phyloP scores from a whole-genome alignment of 1,140 invertebrate species.

The Drosophila jambulina region DNA sequence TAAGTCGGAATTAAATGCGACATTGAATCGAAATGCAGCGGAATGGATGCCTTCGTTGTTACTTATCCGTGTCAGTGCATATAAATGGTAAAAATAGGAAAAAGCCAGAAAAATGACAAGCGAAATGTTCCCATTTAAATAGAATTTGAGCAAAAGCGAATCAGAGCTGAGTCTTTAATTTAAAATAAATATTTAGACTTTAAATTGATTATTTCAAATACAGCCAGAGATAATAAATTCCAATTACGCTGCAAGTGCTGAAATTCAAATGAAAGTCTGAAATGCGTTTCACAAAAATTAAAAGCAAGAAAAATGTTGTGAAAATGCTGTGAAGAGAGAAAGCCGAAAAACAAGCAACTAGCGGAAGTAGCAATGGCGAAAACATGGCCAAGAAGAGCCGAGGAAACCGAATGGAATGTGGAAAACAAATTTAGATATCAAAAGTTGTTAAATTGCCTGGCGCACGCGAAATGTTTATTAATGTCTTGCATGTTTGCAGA shows the following conservation, averaged over 20 bases:
- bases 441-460: conserved; percentile 84
- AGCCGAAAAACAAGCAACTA: not conserved
- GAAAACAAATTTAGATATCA: conserved; percentile 84
- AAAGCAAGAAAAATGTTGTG: not conserved
- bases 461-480: conserved; percentile 84
- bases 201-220: conserved; percentile 1
- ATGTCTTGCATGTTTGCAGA: conserved; percentile 83
- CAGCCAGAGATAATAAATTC: conserved; percentile 20
- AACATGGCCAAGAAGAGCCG: conserved; percentile 58
- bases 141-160: not conserved
- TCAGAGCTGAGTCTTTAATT: not conserved
- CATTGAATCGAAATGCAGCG: conserved; percentile 23
- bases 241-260: conserved; percentile 22
- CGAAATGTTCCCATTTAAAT: conserved; percentile 7
- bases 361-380: conserved; percentile 37
- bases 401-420: conserved; percentile 53
- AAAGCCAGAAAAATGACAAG: not conserved
- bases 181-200: not conserved
- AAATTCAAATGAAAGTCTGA: conserved; percentile 32
- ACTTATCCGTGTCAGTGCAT: conserved; percentile 19
- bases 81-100: not conserved
- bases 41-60: conserved; percentile 7
- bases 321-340: conserved; percentile 1
- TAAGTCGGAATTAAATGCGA: conserved; percentile 32
- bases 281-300: conserved; percentile 44